Conservation (phyloP, 2,113 vertebrate species). For the Petrocephalus microphthalmus region DNA sequence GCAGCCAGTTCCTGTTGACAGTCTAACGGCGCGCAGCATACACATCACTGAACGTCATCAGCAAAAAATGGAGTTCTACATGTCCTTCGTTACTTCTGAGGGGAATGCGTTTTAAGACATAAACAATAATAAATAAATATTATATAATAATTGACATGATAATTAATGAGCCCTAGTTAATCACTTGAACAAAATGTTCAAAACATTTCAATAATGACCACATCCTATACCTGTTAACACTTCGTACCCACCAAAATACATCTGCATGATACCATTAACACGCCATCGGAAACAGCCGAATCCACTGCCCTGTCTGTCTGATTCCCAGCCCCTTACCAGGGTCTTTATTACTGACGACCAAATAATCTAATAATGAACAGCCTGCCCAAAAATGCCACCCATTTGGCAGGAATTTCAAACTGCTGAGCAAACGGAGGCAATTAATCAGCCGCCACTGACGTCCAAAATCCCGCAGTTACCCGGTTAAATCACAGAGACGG, state of each 20-base stretch:
- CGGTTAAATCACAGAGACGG: not conserved
- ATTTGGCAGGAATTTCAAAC: not conserved
- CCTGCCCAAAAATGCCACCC: not conserved
- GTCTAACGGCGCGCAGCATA: not conserved
- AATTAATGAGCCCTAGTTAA: no score
- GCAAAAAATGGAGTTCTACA: not conserved
- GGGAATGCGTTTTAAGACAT: no score
- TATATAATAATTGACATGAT: no score
- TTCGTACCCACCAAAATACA: not conserved
- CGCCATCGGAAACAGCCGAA: not conserved
- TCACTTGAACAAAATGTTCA: no score
- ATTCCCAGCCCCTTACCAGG: not conserved
- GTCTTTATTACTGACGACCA: not conserved
- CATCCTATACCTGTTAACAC: not conserved
- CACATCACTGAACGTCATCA: not conserved
- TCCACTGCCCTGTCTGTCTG: not conserved
- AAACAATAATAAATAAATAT: no score
- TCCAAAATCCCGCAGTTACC: not conserved
- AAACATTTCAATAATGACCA: no score
- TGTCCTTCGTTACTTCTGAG: no score
- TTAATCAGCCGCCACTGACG: not conserved
- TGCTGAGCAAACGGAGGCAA: not conserved
- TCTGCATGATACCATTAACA: not conserved
- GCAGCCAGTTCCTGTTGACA: not conserved
- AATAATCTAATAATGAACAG: not conserved